phyloP scores from a whole-genome alignment of 2,888 invertebrate species.

The Lepidocyrtinus sp. region DNA sequence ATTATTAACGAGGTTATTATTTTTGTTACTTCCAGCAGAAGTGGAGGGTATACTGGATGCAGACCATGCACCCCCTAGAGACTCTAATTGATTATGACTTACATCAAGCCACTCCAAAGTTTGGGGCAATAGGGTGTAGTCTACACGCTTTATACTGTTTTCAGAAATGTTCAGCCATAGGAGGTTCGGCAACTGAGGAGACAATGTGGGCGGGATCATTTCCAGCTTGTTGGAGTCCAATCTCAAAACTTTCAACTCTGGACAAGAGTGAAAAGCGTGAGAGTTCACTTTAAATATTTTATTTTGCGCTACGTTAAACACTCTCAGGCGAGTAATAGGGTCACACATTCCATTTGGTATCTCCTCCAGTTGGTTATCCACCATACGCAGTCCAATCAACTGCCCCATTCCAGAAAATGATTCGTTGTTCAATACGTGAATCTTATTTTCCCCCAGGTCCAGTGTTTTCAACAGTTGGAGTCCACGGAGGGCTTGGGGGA shows the following conservation, averaged over 20 bases:
- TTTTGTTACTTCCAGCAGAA: conserved; percentile 17
- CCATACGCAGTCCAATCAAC: conserved; percentile 83
- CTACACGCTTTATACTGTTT: conserved; percentile 83
- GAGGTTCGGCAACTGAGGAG: conserved; percentile 76
- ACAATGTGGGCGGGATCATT: conserved; percentile 74
- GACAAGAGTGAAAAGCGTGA: conserved; percentile 83
- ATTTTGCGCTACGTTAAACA: conserved; percentile 86
- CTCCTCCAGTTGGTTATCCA: conserved; percentile 85
- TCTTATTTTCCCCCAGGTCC: conserved; percentile 86
- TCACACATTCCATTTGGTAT: conserved; percentile 83
- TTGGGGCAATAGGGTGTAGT: conserved; percentile 84
- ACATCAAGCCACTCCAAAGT: conserved; percentile 87
- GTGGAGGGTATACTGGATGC: conserved; percentile 10
- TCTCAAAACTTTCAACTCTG: conserved; percentile 82
- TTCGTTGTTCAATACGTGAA: conserved; percentile 80
- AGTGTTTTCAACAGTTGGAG: conserved; percentile 82
- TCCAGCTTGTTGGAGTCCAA: conserved; percentile 85
- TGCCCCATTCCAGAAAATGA: conserved; percentile 83
- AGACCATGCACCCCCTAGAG: conserved; percentile 69
- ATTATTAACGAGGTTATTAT: conserved; percentile 16
- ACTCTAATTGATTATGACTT: conserved; percentile 82
- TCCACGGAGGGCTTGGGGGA: conserved; percentile 81
- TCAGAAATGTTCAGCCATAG: conserved; percentile 87
- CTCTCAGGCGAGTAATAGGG: conserved; percentile 81
- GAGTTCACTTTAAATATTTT: conserved; percentile 84